A percentile compares a stretch with the other conserved stretches of the same genome.
Evolutionary conservation across 2,797 vertebrate species (phyloP).

Genomic region (Bryconaethiops microstoma): DNA sequence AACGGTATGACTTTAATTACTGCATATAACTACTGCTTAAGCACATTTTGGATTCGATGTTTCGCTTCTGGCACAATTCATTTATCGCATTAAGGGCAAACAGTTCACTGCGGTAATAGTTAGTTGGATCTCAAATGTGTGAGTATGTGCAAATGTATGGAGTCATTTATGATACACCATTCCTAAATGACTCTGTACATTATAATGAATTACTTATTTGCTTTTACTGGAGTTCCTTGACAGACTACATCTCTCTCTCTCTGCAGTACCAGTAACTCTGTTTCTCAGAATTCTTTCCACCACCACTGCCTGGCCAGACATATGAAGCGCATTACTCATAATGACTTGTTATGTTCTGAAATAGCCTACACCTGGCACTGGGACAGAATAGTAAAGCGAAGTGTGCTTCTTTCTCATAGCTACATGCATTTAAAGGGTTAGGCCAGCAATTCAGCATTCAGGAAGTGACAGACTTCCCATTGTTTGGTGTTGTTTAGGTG

Average conservation of each 20-base stretch:
- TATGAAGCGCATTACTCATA: constrained; percentile 25
- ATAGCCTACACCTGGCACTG: constrained; percentile 21
- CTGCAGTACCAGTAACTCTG: background rate
- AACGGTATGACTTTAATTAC: background rate
- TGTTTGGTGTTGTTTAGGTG: constrained; percentile 41
- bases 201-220: background rate
- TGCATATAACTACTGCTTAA: background rate
- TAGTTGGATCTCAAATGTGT: background rate
- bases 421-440: constrained; percentile 26
- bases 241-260: background rate
- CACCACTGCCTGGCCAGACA: constrained; percentile 25
- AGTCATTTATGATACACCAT: too few relatives aligned
- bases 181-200: background rate
- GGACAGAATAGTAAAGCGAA: constrained; percentile 17
- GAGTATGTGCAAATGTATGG: background rate
- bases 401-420: constrained; percentile 7
- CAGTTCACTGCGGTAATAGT: background rate
- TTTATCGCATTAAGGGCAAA: background rate
- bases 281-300: background rate
- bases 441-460: constrained; percentile 41
- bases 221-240: background rate
- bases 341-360: constrained; percentile 31
- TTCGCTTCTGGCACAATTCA: background rate
- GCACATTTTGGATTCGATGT: background rate
- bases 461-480: constrained; percentile 12